phyloP scores from a whole-genome alignment of 2,113 vertebrate genomes.

The Macrotus californicus region DNA sequence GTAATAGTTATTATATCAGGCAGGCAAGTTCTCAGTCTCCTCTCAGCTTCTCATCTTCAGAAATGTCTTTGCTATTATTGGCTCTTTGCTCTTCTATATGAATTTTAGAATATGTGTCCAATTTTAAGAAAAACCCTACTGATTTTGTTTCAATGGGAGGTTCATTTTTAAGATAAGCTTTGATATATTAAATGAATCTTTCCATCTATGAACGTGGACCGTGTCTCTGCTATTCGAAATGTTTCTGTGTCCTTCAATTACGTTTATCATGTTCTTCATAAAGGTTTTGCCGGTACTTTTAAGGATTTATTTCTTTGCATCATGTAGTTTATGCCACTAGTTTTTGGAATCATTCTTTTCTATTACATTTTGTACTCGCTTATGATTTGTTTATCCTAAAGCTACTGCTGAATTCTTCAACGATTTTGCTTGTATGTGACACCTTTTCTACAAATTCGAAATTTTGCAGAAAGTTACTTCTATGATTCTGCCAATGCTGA shows the following conservation, averaged over 20 bases:
- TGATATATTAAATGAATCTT: background rate
- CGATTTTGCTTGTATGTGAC: background rate
- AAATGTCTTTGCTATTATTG: background rate
- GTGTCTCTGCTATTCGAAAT: background rate
- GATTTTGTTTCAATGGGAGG: background rate
- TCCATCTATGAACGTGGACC: background rate
- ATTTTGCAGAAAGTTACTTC: background rate
- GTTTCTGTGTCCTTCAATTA: background rate
- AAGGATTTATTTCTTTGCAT: background rate
- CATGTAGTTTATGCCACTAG: background rate
- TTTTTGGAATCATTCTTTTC: background rate
- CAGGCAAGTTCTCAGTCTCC: background rate
- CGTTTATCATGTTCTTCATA: background rate
- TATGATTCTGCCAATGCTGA: rapidly evolving
- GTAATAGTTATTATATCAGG: background rate
- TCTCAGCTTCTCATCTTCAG: background rate
- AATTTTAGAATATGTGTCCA: background rate
- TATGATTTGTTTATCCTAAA: background rate
- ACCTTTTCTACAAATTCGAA: background rate
- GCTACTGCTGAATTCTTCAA: background rate
- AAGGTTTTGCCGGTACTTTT: background rate
- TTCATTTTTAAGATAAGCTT: background rate
- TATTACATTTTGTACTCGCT: background rate
- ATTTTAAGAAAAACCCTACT: background rate
- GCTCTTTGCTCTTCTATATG: background rate